Conservation (phyloP, 37 sponge, comb jelly and placozoan species). For the Dysidea cf. avara region DNA sequence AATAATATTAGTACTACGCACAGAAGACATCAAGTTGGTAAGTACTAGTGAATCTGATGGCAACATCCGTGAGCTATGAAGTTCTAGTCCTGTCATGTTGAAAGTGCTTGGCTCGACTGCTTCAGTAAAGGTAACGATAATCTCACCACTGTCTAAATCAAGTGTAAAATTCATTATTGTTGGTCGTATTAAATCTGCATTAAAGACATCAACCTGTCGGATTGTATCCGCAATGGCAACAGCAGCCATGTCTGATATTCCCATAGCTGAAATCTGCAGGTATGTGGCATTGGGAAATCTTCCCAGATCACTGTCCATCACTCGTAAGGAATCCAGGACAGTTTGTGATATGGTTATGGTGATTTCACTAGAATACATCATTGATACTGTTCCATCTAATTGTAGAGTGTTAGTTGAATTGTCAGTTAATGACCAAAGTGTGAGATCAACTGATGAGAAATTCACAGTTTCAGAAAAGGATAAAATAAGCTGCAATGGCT, state of each 20-base stretch:
- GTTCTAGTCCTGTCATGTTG: constrained; percentile 23
- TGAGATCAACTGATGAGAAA: constrained; percentile 19
- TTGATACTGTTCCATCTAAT: constrained; percentile 10
- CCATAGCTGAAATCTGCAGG: constrained; percentile 18
- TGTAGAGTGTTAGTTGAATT: background rate
- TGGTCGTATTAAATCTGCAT: constrained; percentile 72
- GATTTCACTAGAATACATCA: constrained; percentile 26
- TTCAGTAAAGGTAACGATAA: constrained; percentile 75
- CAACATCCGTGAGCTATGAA: constrained; percentile 15
- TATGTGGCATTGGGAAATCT: constrained; percentile 43
- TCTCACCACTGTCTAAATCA: constrained; percentile 58
- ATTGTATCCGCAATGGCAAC: constrained; percentile 9
- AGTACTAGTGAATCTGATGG: constrained; percentile 2
- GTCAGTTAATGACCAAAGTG: constrained; percentile 35
- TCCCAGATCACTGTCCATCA: constrained; percentile 22
- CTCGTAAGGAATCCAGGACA: constrained; percentile 30
- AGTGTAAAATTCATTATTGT: constrained; percentile 51
- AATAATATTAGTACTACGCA: constrained; percentile 6
- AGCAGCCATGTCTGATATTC: constrained; percentile 49
- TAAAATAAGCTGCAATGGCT: constrained; percentile 65
- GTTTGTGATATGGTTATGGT: constrained; percentile 35
- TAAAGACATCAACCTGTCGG: constrained; percentile 24
- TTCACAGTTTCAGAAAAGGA: constrained; percentile 78
- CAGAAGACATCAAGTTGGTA: background rate
- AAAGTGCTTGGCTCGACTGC: constrained; percentile 40